Conservation (phyloP, 2,113 vertebrate genomes). For the Ovis canadensis region DNA sequence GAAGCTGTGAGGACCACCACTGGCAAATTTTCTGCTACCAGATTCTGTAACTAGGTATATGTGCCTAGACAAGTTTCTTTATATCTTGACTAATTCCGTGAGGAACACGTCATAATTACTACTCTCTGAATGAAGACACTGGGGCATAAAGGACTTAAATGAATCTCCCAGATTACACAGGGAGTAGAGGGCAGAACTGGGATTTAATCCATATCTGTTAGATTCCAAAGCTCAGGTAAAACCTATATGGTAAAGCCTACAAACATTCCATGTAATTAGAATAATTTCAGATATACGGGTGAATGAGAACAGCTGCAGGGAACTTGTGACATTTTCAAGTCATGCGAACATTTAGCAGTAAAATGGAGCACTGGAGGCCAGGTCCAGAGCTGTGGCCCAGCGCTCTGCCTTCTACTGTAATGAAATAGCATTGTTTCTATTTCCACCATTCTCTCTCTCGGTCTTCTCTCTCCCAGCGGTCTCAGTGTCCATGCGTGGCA, state of each 20-base stretch:
- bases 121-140: not conserved
- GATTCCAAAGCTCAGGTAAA: not conserved
- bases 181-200: not conserved
- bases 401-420: not conserved
- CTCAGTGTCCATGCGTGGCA: not conserved
- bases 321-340: not conserved
- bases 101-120: not conserved
- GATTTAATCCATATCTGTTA: not conserved
- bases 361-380: not conserved
- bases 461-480: not conserved
- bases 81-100: not conserved
- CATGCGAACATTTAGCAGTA: not conserved
- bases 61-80: not conserved
- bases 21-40: not conserved
- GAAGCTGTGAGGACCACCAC: not conserved
- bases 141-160: not conserved
- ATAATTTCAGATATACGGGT: not conserved
- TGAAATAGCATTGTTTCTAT: not conserved
- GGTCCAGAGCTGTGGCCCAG: not conserved
- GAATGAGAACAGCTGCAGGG: not conserved
- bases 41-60: not conserved
- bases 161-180: not conserved
- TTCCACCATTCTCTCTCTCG: not conserved
- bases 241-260: not conserved
- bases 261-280: not conserved